Base-by-base conservation (phyloP, 2,113 vertebrate genomes). In the Scatophagus argus region DNA sequence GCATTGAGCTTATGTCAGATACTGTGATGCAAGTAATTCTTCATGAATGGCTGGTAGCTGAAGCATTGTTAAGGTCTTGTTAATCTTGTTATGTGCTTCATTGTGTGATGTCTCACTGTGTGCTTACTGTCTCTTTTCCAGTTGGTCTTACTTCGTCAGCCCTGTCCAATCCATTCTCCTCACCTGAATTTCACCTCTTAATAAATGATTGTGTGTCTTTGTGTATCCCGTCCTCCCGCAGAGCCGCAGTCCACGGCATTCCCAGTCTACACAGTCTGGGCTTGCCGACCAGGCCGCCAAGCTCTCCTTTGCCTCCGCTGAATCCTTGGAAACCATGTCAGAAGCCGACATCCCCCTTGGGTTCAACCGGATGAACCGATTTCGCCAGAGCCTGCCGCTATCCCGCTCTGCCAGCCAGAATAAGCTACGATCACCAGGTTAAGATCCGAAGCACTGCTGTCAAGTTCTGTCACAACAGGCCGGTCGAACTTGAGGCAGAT, bases 311-410 rank as follows among this genome's bases (percentile, higher is more conserved):
- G 98, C 98, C 83, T 99, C 98, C 0, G 97, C 98, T 0, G 98
- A 99, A 78, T 98, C 97, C 83, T 88, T 99, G 95, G 98, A 99
- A 94, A 99, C 97, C 91, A 99, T 99, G 98, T 99, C 98, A 0
- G 97, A 99, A 88, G 97, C 98, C 0, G 98, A 99, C 94, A 94
- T 99, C 73, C 98, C 98, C n/a, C 76, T 98, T 59, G 97, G 97
- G 0, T 99, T 99, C 90, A 99, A 95, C 93, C 97, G 98, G 88
- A 99, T 98, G 96, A 99, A 99, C 90, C 97, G 98, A 16, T 97
- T 99, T 87, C 95, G 98, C 34, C 98, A 99, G 95, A 99, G 98
- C 92, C 91, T 99, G 87, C 98, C 98, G 1, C 91, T 99, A 86
- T 98, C 98, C 39, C 96, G 98, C 19, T 99, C 98, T 11, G 95